Evolutionary conservation across 2,888 invertebrate species (phyloP), one percentile per base, ranked within the genome.

Genomic region (Tetragnatha montana): DNA sequence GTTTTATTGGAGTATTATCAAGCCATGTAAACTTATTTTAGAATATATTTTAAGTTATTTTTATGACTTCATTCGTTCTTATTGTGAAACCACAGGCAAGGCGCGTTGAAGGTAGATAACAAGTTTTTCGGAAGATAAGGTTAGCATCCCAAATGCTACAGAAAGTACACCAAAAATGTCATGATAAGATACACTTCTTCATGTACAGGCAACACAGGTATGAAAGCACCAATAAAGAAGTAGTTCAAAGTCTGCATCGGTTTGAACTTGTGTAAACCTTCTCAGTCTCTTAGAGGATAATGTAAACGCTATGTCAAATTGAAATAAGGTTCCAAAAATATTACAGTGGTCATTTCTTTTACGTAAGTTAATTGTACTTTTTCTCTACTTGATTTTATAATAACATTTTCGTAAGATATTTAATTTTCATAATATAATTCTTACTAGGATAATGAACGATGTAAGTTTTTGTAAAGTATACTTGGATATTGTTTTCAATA

Each of bases 221-320:
- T 19, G 69, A 70, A 68, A 81, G 70, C 81, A 70, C 60, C 17
- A 81, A 81, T 49, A 81, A 21, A 50, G 47, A 79, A 14, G 70
- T 35, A 35, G 35, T 81, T 22, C 81, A 81, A 81, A 81, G 81
- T 81, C 81, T 81, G 10, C 21, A 8, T 49, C 12, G 35, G 70
- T 17, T 60, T 70, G 81, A 81, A 70, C 47, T 68, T n/a, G 47
- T 14, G 70, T 35, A 60, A 78, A 51, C 60, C 14, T 60, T 10
- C 12, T 60, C 4, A 4, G 60, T 17, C 60, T 7, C 17, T 60
- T 17, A 60, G 12, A 17, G 60, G 60, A 17, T 60, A 17, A 60
- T 60, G 60, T 60, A 17, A 60, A 35, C 17, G 12, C 60, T 60
- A 17, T 8, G 17, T 17, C 17, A 4, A 60, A 8, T 17, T 8